A percentile compares a stretch with the other conserved stretches of the same genome.
phyloP scores from a whole-genome alignment of 1,140 invertebrate species.

The Battus philenor region DNA sequence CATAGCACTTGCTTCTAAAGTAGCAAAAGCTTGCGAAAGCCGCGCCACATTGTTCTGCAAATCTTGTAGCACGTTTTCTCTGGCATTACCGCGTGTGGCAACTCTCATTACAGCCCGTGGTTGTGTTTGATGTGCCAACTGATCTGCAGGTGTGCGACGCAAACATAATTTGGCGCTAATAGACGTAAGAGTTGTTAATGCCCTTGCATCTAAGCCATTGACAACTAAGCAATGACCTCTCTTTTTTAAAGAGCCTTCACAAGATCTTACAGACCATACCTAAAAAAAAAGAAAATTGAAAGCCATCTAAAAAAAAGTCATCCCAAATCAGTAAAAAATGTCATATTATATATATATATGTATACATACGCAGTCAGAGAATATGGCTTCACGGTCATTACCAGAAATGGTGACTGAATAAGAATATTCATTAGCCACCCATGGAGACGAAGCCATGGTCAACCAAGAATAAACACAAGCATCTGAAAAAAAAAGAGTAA shows the following conservation, averaged over 20 bases:
- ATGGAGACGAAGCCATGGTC: constrained; percentile 58
- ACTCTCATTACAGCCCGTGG: constrained; percentile 56
- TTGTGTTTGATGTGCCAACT: constrained; percentile 35
- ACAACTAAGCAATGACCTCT: constrained; percentile 50
- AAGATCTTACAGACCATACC: constrained; percentile 64
- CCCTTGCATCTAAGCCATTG: constrained; percentile 39
- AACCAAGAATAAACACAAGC: constrained; percentile 50
- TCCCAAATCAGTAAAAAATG: too few species aligned
- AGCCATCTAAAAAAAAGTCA: too few species aligned
- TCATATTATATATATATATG: not conserved
- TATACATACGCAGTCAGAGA: constrained; percentile 58
- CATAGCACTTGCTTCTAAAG: constrained; percentile 38
- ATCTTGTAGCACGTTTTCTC: constrained; percentile 32
- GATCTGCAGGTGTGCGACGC: constrained; percentile 42
- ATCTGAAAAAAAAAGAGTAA: constrained; percentile 36
- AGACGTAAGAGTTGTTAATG: constrained; percentile 31
- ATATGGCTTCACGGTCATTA: constrained; percentile 65
- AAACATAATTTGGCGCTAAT: constrained; percentile 48
- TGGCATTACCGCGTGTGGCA: constrained; percentile 43
- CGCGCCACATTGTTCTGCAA: constrained; percentile 46
- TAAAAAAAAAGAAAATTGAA: constrained; percentile 22
- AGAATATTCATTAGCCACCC: constrained; percentile 50
- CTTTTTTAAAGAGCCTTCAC: constrained; percentile 60
- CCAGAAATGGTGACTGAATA: constrained; percentile 64
- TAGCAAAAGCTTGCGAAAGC: constrained; percentile 44